A percentile compares a stretch with the other conserved stretches of the same genome.
Evolutionary conservation across 1,140 invertebrate species (phyloP).

Genomic region (Ctenoplectra terminalis): DNA sequence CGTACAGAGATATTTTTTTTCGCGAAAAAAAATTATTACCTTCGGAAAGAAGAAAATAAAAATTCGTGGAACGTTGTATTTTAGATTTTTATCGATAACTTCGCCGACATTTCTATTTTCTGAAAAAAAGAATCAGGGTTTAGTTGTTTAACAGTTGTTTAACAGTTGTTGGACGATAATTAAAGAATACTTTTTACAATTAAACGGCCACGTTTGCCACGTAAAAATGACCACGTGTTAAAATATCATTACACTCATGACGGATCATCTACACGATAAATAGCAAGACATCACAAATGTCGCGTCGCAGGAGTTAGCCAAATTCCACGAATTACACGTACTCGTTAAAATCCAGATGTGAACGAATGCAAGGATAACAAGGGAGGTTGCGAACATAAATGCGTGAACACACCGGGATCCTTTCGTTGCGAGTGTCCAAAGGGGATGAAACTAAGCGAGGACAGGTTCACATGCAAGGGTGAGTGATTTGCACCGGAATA

Average conservation of each 20-base stretch:
- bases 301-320: not conserved
- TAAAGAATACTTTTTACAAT: too few species aligned
- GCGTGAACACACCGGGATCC: constrained; percentile 83
- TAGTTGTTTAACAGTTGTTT: too few species aligned
- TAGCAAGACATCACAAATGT: not conserved
- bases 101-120: too few species aligned
- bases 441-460: constrained; percentile 81
- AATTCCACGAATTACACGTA: constrained; percentile 30
- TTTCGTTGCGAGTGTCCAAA: constrained; percentile 82
- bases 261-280: not conserved
- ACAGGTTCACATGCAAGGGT: constrained; percentile 81
- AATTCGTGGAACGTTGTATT: not conserved
- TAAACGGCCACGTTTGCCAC: too few species aligned
- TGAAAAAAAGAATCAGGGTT: too few species aligned
- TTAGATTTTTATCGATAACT: not conserved
- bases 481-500: constrained; percentile 67
- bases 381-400: constrained; percentile 86
- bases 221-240: not conserved
- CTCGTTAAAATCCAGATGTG: constrained; percentile 84
- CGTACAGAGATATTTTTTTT: too few species aligned
- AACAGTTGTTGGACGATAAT: too few species aligned
- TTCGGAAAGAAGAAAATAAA: not conserved
- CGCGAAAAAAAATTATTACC: too few species aligned
- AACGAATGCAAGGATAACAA: constrained; percentile 91
- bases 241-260: not conserved